These are phyloP conservation scores for Ctenosaura bakeri DNA, from an alignment of 2,797 vertebrate genomes.

Conservation along the genomic window DNA sequence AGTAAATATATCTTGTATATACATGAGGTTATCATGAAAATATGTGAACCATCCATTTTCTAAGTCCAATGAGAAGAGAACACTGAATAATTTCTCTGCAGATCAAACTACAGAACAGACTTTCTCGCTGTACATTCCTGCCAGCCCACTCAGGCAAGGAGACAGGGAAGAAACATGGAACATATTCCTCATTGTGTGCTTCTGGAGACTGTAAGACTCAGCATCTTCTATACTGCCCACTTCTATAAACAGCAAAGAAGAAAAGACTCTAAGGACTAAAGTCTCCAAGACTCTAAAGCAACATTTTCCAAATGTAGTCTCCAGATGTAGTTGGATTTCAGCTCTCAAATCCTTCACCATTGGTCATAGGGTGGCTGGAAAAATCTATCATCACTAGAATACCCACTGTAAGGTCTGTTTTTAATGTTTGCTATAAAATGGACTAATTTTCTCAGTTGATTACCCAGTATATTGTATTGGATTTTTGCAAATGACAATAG, in stretches of 20 bases:
- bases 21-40: background rate
- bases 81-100: conserved; percentile 46
- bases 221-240: conserved; percentile 46
- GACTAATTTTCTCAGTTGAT: background rate
- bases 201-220: conserved; percentile 31
- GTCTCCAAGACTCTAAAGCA: background rate
- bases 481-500: background rate
- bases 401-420: background rate
- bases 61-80: background rate
- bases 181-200: conserved; percentile 50
- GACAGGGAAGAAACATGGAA: conserved; percentile 46
- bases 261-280: background rate
- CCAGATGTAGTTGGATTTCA: too few relatives aligned
- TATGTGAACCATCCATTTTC: background rate
- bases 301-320: too few relatives aligned
- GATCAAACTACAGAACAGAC: conserved; percentile 27
- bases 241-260: conserved; percentile 5
- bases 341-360: too few relatives aligned
- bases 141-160: conserved; percentile 50
- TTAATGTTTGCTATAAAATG: background rate
- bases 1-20: background rate
- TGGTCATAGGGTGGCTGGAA: too few relatives aligned
- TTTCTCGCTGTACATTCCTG: conserved; percentile 50
- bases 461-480: background rate
- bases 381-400: too few relatives aligned